Conservation (phyloP, 1,140 invertebrate genomes). For the Conus betulinus region DNA sequence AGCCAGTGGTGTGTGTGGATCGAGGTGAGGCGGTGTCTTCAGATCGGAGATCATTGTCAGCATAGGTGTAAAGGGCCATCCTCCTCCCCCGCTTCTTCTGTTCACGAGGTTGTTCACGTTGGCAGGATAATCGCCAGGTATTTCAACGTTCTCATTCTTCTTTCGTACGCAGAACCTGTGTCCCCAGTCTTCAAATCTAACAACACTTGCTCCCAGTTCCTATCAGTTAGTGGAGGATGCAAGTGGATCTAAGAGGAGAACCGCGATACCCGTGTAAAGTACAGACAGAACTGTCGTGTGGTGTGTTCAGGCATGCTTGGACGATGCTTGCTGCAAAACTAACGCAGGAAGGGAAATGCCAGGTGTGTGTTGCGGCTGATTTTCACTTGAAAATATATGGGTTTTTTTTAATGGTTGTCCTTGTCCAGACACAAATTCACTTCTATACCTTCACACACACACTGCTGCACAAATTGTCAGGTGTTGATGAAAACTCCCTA, state of each 20-base stretch:
- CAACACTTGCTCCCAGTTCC: background rate
- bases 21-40: background rate
- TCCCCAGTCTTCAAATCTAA: background rate
- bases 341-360: slow-evolving; percentile 30
- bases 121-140: background rate
- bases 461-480: too few relatives aligned
- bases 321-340: slow-evolving; percentile 36
- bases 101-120: background rate
- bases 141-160: background rate
- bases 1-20: background rate
- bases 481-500: too few relatives aligned
- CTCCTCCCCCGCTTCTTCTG: background rate
- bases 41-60: background rate
- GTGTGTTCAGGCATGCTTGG: slow-evolving; percentile 10
- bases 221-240: background rate
- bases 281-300: background rate
- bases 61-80: background rate
- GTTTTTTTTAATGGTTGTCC: too few relatives aligned
- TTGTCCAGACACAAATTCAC: too few relatives aligned
- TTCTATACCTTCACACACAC: too few relatives aligned
- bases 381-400: slow-evolving; percentile 28
- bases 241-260: background rate
- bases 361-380: slow-evolving; percentile 45
- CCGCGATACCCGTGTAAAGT: background rate
- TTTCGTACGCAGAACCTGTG: background rate